Evolutionary conservation across 2,888 invertebrate species (phyloP).

Genomic region (Proisotoma minuta): DNA sequence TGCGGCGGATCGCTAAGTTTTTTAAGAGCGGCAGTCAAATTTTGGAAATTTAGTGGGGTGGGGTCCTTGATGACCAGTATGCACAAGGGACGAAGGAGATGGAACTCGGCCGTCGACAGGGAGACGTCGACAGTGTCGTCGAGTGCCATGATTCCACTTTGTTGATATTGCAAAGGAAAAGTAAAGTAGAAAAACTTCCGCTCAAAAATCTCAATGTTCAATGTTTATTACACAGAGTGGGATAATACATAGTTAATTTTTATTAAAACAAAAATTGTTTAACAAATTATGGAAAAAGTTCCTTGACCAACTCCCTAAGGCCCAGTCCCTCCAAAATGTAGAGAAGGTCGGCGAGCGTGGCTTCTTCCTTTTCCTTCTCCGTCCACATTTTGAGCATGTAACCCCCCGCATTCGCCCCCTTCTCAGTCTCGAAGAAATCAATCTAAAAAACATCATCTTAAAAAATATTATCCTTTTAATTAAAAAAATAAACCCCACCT

Average conservation of each 20-base stretch:
- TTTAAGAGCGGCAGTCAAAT: constrained; percentile 16
- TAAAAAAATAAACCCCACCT: constrained; percentile 50
- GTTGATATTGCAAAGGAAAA: no score
- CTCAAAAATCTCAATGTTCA: no score
- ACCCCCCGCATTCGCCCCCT: constrained; percentile 59
- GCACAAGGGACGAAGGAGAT: constrained; percentile 25
- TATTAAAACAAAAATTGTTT: no score
- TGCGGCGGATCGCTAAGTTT: constrained; percentile 8
- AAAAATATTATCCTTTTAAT: constrained; percentile 52
- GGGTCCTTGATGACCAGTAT: constrained; percentile 20
- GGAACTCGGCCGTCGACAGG: constrained; percentile 26
- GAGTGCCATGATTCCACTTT: no score
- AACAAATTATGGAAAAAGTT: constrained; percentile 19
- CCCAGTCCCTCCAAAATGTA: constrained; percentile 74
- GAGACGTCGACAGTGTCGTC: no score
- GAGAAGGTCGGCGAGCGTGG: constrained; percentile 72
- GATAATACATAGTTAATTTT: no score
- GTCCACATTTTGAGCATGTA: constrained; percentile 79
- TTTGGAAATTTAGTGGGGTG: constrained; percentile 8
- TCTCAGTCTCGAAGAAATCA: constrained; percentile 69
- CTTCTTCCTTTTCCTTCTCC: constrained; percentile 73
- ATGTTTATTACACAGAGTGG: no score
- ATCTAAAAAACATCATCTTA: constrained; percentile 53
- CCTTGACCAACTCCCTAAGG: constrained; percentile 51
- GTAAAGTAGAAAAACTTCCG: no score